phyloP scores from a whole-genome alignment of 2,113 vertebrate species.

The Callorhinus ursinus region DNA sequence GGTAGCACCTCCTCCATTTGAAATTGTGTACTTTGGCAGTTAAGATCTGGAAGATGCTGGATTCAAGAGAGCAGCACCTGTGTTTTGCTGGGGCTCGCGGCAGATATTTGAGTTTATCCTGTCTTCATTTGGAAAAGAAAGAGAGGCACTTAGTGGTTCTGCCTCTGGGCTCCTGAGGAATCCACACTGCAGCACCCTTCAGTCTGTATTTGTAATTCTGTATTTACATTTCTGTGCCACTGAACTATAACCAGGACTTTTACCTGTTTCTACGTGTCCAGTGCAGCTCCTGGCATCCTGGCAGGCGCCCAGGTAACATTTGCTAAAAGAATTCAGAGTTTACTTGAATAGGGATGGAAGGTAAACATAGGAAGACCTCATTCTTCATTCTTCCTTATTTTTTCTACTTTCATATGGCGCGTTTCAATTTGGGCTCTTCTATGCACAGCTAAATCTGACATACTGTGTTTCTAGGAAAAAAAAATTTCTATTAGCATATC shows the following conservation, averaged over 20 bases:
- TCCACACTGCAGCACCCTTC: not conserved
- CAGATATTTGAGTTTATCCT: not conserved
- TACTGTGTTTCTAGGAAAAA: slow-evolving; percentile 21
- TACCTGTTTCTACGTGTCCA: not conserved
- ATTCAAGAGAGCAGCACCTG: not conserved
- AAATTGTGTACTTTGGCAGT: not conserved
- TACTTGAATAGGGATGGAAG: not conserved
- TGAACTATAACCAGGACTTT: not conserved
- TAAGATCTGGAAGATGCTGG: not conserved
- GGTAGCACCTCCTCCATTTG: not conserved
- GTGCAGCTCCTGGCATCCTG: not conserved
- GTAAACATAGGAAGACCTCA: not conserved
- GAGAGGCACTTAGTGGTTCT: not conserved
- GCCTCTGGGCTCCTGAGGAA: not conserved
- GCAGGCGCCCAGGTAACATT: not conserved
- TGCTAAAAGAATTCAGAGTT: not conserved
- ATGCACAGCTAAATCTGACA: slow-evolving; percentile 20
- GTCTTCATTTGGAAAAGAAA: slow-evolving; percentile 29
- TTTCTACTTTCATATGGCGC: not conserved
- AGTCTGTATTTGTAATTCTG: not conserved
- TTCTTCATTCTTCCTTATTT: not conserved
- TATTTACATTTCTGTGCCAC: not conserved
- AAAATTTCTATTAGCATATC: slow-evolving; percentile 36
- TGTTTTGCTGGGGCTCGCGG: not conserved
- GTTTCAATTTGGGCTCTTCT: slow-evolving; percentile 44